Base-by-base conservation (phyloP, 2,113 vertebrate genomes). In the Xenopus tropicalis region DNA sequence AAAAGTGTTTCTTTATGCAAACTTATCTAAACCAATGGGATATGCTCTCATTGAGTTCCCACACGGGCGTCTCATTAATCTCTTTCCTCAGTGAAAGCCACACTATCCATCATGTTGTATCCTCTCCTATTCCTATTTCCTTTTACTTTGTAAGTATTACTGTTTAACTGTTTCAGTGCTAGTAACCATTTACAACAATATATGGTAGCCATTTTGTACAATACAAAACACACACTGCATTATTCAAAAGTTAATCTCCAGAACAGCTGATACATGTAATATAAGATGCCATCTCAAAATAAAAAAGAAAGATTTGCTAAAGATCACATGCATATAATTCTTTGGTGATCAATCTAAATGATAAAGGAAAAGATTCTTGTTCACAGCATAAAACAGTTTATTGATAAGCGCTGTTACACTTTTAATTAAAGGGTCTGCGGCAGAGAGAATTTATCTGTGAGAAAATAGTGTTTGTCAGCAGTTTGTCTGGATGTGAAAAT, bases 361-460 rank as follows among this genome's bases (percentile, higher is more conserved):
- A 71, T 62, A 14, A 62, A 51, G 58, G 23, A 19, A n/a, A 16
- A 11, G 1, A 14, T 25, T 23, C 43, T 54, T 1, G 10, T 23
- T 11, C 24, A 64, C 46, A 43, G 29, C 21, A 65, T 72, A 56
- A 65, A 24, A 56, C 17, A 29, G 48, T 42, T 43, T 48, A 63
- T 54, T 37, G 25, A 56, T 42, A 56, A 72, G 61, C 56, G 37
- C 52, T 54, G 64, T 72, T 65, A 72, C 44, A 48, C 61, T 21
- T 70, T 61, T 70, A 70, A 70, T 70, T 61, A 70, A 37, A 70
- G 20, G 14, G 58, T 42, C 70, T 64, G 48, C 70, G 25, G 14
- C n/a, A 14, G 3, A 21, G n/a, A 29, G 64, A 64, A 72, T 42
- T 23, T 19, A 64, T 72, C 46, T 54, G 61, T 16, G 9, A 19